Evolutionary conservation across 2,113 vertebrate genomes (phyloP).

Genomic region (Pyxicephalus adspersus): DNA sequence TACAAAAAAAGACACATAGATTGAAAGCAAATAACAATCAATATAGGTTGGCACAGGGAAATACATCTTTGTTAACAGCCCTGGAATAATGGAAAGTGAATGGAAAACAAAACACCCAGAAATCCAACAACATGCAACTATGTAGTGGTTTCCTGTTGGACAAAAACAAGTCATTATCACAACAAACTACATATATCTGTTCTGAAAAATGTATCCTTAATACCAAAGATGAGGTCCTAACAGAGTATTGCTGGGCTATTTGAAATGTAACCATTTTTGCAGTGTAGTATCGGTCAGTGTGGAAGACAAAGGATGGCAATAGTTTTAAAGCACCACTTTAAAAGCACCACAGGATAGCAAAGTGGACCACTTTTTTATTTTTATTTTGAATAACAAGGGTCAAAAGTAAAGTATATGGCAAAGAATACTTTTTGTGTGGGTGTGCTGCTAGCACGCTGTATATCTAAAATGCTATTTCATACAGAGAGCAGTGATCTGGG

Average conservation of each 20-base stretch:
- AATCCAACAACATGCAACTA: constrained; percentile 22
- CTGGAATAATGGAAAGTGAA: constrained; percentile 1
- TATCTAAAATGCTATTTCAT: too few relatives aligned
- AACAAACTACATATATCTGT: neutral
- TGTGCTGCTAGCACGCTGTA: too few relatives aligned
- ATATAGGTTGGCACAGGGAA: constrained; percentile 3
- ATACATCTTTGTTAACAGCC: constrained; percentile 32
- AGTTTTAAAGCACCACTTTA: too few relatives aligned
- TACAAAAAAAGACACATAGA: constrained; percentile 10
- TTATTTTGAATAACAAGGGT: too few relatives aligned
- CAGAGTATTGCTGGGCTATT: neutral
- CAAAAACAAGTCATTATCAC: constrained; percentile 2
- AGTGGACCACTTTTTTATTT: too few relatives aligned
- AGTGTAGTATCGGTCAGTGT: too few relatives aligned
- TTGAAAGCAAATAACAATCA: constrained; percentile 24
- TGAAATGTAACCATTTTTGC: too few relatives aligned
- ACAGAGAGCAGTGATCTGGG: too few relatives aligned
- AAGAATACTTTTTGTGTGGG: too few relatives aligned
- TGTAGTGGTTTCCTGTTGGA: neutral
- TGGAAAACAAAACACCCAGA: constrained; percentile 25
- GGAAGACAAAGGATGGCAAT: too few relatives aligned
- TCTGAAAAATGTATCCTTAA: neutral
- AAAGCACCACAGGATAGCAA: too few relatives aligned
- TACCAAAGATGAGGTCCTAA: neutral
- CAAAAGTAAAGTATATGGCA: too few relatives aligned